Evolutionary conservation across 2,797 vertebrate genomes (phyloP).

Genomic region (Pitangus sulphuratus): DNA sequence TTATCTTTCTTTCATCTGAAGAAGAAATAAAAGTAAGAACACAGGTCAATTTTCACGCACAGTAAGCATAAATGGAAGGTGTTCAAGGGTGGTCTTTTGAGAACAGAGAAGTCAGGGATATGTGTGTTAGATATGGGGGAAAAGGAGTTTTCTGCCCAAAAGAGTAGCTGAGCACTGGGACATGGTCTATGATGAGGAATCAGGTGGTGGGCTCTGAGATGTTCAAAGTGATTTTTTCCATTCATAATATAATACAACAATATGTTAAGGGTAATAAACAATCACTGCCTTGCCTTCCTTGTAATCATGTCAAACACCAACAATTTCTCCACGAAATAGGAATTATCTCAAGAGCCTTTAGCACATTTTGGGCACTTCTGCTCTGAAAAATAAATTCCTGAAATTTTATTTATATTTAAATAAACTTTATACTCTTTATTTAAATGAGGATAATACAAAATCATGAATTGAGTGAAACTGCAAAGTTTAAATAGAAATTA

Average conservation of each 20-base stretch:
- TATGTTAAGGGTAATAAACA: background rate
- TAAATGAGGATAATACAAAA: background rate
- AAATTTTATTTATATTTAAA: background rate
- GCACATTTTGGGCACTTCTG: background rate
- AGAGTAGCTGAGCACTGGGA: background rate
- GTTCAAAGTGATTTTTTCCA: background rate
- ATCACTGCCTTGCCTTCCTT: background rate
- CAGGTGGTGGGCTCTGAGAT: background rate
- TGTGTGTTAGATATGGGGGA: background rate
- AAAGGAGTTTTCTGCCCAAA: background rate
- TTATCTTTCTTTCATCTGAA: background rate
- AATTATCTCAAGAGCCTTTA: background rate
- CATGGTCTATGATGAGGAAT: background rate
- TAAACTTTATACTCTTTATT: background rate
- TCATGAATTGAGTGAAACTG: background rate
- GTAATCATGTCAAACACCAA: background rate
- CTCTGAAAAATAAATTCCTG: background rate
- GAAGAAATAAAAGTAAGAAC: background rate
- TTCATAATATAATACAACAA: background rate
- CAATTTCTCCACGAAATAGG: background rate
- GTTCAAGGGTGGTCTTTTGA: background rate
- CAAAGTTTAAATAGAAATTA: background rate
- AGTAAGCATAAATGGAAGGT: background rate
- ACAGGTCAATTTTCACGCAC: background rate
- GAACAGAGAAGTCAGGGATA: background rate